Percentiles rank a stretch among this genome's conserved stretches.
Conservation (phyloP, 2,888 invertebrate genomes). For the Mactromeris polynyma region DNA sequence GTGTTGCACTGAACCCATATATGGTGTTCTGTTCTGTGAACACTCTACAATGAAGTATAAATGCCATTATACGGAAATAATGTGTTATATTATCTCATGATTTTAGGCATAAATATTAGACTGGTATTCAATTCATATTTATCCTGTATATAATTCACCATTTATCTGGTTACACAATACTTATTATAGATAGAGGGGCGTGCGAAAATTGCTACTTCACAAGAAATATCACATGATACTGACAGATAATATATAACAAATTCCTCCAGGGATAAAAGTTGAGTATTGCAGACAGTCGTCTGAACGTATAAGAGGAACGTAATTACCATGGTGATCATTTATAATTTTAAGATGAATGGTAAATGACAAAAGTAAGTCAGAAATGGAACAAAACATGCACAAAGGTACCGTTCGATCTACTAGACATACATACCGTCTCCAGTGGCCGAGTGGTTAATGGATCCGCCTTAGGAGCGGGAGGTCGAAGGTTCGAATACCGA, state of each 20-base stretch:
- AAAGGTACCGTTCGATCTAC: background rate
- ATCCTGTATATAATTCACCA: background rate
- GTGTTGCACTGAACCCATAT: too few species aligned
- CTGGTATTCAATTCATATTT: background rate
- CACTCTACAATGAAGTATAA: too few species aligned
- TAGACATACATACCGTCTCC: too few species aligned
- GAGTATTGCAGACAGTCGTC: background rate
- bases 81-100: background rate
- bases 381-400: background rate
- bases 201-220: background rate
- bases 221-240: background rate
- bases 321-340: background rate
- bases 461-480: too few species aligned
- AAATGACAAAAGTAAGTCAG: background rate
- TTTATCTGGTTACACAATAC: background rate
- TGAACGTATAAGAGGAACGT: background rate
- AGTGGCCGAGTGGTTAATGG: too few species aligned
- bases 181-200: background rate
- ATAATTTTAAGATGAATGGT: background rate
- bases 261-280: constrained; percentile 10
- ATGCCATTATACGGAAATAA: background rate
- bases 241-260: background rate
- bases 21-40: too few species aligned
- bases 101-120: background rate
- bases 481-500: too few species aligned